Conservation (phyloP, 1,140 invertebrate genomes). For the Lineus longissimus region DNA sequence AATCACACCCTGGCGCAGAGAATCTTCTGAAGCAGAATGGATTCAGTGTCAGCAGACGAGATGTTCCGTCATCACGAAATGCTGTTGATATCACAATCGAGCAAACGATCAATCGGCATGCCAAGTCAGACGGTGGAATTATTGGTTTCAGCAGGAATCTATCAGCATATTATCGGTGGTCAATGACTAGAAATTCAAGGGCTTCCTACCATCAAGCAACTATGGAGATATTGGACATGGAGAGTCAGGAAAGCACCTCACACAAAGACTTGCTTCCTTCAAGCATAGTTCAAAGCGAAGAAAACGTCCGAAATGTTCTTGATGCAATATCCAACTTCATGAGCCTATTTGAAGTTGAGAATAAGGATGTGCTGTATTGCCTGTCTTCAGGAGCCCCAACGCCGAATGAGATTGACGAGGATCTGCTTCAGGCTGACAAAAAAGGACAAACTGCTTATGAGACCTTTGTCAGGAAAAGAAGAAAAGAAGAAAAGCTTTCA, state of each 20-base stretch:
- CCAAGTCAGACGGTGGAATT: conserved; percentile 12
- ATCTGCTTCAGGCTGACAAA: too few relatives aligned
- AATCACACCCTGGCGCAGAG: conserved; percentile 7
- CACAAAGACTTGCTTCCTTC: conserved; percentile 6
- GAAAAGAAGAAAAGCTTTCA: too few relatives aligned
- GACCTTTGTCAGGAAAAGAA: too few relatives aligned
- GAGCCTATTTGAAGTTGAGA: too few relatives aligned
- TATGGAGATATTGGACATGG: conserved; percentile 3
- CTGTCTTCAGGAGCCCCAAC: too few relatives aligned
- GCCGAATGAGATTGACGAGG: too few relatives aligned
- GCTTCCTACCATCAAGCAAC: conserved; percentile 8
- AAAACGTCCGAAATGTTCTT: not conserved
- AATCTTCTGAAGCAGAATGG: not conserved
- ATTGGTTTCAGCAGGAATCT: conserved; percentile 15
- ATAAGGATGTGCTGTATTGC: too few relatives aligned
- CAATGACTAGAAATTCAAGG: not conserved
- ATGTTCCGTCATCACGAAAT: not conserved
- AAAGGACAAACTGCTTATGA: too few relatives aligned
- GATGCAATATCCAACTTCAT: not conserved
- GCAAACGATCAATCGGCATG: conserved; percentile 17
- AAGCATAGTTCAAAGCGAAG: not conserved
- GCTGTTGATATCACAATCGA: conserved; percentile 12
- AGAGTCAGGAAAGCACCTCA: not conserved
- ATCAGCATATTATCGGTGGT: conserved; percentile 11
- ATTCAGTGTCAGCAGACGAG: conserved; percentile 6